Conservation (phyloP, 2,797 vertebrate genomes). For the Typhlichthys eigenmanni region DNA sequence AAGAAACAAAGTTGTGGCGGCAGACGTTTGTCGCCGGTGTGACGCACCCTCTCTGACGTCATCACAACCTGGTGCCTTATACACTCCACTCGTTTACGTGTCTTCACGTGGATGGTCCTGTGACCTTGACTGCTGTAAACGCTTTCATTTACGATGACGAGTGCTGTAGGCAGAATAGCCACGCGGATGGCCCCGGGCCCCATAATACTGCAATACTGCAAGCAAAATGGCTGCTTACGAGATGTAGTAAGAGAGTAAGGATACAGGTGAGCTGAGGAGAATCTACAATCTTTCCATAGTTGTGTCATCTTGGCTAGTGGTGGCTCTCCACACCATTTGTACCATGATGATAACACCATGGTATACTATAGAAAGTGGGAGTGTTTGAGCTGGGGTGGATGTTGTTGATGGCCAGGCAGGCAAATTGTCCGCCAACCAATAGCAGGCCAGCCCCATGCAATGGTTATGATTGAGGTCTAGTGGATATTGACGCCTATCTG, state of each 20-base stretch:
- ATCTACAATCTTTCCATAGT: constrained; percentile 47
- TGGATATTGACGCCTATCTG: constrained; percentile 61
- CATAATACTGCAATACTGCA: constrained; percentile 55
- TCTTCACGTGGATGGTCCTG: constrained; percentile 75
- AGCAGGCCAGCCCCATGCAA: constrained; percentile 42
- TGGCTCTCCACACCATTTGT: constrained; percentile 64
- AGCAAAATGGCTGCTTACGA: constrained; percentile 38
- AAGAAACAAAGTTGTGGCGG: constrained; percentile 38
- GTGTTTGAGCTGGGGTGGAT: constrained; percentile 51
- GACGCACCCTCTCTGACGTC: constrained; percentile 78
- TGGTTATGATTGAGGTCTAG: constrained; percentile 47
- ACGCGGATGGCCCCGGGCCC: constrained; percentile 34
- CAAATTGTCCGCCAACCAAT: constrained; percentile 31
- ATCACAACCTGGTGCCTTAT: constrained; percentile 85
- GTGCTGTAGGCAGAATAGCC: constrained; percentile 61
- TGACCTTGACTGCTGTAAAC: constrained; percentile 73
- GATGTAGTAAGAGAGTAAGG: constrained; percentile 10
- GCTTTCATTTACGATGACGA: constrained; percentile 69
- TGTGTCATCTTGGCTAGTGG: constrained; percentile 50
- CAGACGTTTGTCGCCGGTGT: constrained; percentile 51
- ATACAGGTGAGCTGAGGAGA: constrained; percentile 10
- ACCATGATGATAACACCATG: constrained; percentile 49
- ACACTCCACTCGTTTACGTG: constrained; percentile 83
- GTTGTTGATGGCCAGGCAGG: constrained; percentile 30
- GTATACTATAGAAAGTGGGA: constrained; percentile 20